Evolutionary conservation across 2,888 invertebrate genomes (phyloP).

Genomic region (Argyresthia albistria): DNA sequence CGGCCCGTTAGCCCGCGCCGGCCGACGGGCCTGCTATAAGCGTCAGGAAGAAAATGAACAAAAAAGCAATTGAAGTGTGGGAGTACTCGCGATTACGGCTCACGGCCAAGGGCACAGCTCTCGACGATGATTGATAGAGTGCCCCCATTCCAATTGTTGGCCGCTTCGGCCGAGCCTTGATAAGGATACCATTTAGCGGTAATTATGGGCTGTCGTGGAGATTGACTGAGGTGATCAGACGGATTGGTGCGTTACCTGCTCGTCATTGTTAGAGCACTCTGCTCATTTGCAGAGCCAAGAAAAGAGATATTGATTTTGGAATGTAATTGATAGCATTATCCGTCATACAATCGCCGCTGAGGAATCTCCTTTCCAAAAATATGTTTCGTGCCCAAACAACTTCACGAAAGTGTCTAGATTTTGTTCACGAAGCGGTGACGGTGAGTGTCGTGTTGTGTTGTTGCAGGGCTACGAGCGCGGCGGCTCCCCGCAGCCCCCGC

Average conservation of each 20-base stretch:
- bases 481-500: constrained; percentile 57
- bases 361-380: no score
- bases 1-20: not conserved
- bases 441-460: no score
- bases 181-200: not conserved
- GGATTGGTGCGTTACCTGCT: no score
- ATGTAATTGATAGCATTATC: no score
- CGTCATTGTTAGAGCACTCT: no score
- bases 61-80: constrained; percentile 21
- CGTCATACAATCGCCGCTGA: no score
- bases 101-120: constrained; percentile 14
- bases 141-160: not conserved
- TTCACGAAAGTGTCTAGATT: no score
- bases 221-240: not conserved
- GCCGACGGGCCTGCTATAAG: constrained; percentile 2
- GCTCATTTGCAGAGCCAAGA: no score
- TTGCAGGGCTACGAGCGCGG: constrained; percentile 59
- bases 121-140: constrained; percentile 7
- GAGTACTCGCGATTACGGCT: constrained; percentile 20
- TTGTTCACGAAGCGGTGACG: no score
- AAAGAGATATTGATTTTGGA: no score
- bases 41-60: constrained; percentile 17
- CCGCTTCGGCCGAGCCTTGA: not conserved
- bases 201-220: not conserved
- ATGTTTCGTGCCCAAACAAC: no score